Evolutionary conservation across 2,113 vertebrate species (phyloP), one percentile per base, ranked within the genome.

Genomic region (Cyprinus carpio): DNA sequence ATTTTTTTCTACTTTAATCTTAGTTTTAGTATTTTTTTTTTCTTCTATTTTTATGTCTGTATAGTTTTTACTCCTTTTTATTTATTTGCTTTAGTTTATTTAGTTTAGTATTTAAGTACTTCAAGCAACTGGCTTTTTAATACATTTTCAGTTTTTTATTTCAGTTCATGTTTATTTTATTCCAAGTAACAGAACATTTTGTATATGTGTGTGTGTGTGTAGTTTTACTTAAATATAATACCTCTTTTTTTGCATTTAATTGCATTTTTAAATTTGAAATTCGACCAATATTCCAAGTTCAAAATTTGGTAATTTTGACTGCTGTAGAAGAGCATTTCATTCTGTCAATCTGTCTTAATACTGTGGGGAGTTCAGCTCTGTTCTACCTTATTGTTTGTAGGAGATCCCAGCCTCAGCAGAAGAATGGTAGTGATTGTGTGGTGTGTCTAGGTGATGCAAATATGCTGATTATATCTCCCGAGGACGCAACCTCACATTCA

Each of bases 371-470:
- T 18, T 56, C 16, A 23, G 13, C 43, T 27, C 74, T 51, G 6
- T 29, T 29, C 12, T 49, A 46, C 29, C 29, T 75, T 76, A 9
- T 54, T 51, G 43, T 58, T 40, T 86, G 1, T 23, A 98, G 98
- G 97, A 98, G 88, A 97, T 98, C 91, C 97, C n/a, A n/a, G n/a
- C n/a, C 97, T 74, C 97, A 98, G 54, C 97, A 99, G 87, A 86
- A 60, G 60, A 99, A 99, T 76, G 95, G 96, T 56, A 98, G 94
- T 27, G 97, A 98, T 90, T 99, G 97, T 34, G 97, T 97, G 16
- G 96, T 99, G 86, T 99, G 85, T 93, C n/a, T n/a, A n/a, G n/a
- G n/a, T n/a, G n/a, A 85, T 99, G 97, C 96, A 97, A 96, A 95
- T 99, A 96, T 2, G 97, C 97, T 0, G 96, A 99, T 87, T 97